Evolutionary conservation across 1,140 invertebrate species (phyloP).

Genomic region (Aphaenogaster floridana): DNA sequence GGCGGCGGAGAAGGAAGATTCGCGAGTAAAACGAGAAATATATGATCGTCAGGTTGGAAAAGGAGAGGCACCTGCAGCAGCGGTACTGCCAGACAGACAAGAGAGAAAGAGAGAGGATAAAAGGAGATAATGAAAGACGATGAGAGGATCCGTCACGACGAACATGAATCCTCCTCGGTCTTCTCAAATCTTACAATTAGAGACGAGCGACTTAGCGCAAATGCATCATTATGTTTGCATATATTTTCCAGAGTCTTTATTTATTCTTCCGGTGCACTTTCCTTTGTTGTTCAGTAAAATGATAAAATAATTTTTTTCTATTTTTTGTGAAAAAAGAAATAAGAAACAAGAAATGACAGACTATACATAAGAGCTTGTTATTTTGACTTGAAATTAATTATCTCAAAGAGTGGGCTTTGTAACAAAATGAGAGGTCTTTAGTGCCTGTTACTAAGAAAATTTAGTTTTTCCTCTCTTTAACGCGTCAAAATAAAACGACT

Average conservation of each 20-base stretch:
- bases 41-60: conserved; percentile 13
- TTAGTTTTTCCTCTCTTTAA: not conserved
- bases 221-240: not conserved
- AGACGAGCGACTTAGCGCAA: conserved; percentile 3
- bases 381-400: not conserved
- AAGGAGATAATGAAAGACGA: conserved; percentile 20
- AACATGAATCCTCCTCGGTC: conserved; percentile 4
- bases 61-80: not conserved
- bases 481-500: not conserved
- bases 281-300: not conserved
- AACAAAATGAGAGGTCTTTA: not conserved
- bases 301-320: not conserved
- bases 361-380: not conserved
- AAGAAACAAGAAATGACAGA: not conserved
- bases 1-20: not conserved
- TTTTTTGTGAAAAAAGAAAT: not conserved
- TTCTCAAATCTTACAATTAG: conserved; percentile 7
- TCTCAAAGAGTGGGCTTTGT: not conserved
- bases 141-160: conserved; percentile 21
- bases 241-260: conserved; percentile 1
- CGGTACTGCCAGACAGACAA: not conserved
- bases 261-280: conserved; percentile 3
- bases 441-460: not conserved
- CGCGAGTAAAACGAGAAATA: conserved; percentile 1
- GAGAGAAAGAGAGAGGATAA: not conserved